Conservation (phyloP, 2,797 vertebrate species). For the Pyrocephalus nanus region DNA sequence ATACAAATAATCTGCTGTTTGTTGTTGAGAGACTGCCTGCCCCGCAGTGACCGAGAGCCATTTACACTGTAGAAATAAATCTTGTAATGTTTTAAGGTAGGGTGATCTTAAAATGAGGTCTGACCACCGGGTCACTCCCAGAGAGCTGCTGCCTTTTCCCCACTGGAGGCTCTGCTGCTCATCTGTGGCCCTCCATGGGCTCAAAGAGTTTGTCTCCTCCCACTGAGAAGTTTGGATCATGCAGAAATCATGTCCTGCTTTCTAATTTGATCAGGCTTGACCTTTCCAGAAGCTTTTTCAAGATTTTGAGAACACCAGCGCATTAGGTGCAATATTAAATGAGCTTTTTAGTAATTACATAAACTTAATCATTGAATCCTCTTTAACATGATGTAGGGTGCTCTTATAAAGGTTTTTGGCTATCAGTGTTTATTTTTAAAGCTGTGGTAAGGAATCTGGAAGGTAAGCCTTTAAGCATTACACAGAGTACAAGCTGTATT, state of each 20-base stretch:
- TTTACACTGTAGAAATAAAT: not conserved
- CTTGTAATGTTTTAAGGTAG: not conserved
- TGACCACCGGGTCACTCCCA: accelerated
- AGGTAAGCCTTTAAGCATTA: not conserved
- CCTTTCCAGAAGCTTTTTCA: not conserved
- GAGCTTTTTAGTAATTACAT: not conserved
- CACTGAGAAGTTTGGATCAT: not conserved
- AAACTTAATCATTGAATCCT: not conserved
- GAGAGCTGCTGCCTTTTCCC: not conserved
- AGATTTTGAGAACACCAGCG: not conserved
- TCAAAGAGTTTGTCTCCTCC: not conserved
- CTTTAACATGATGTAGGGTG: not conserved
- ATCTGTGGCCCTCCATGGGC: not conserved
- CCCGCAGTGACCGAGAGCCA: not conserved
- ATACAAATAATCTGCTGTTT: not conserved
- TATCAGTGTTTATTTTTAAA: not conserved
- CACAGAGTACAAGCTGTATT: not conserved
- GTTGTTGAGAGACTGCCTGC: not conserved
- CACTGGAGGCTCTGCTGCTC: not conserved
- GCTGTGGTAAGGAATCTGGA: not conserved
- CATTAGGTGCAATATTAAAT: not conserved
- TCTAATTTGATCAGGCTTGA: not conserved
- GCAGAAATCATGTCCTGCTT: not conserved
- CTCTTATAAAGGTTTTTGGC: not conserved
- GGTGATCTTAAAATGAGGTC: not conserved